Evolutionary conservation across 1,140 invertebrate species (phyloP).

Genomic region (Stegodyphus dumicola): DNA sequence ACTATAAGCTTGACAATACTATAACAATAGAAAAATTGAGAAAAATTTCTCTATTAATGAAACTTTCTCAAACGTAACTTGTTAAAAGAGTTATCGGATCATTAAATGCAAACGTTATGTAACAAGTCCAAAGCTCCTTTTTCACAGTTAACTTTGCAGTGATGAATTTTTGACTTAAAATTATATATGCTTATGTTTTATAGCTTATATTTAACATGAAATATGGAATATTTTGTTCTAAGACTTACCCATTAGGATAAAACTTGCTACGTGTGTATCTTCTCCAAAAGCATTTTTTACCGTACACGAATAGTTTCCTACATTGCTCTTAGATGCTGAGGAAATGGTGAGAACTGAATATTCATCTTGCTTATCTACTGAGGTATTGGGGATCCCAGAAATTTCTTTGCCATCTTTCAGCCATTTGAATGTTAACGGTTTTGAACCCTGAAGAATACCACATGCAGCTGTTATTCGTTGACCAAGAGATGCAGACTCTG

Average conservation of each 20-base stretch:
- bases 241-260: slow-evolving; percentile 80
- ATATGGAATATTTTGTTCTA: too few species aligned
- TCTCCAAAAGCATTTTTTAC: slow-evolving; percentile 94
- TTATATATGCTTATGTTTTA: too few species aligned
- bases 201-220: too few species aligned
- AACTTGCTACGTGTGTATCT: slow-evolving; percentile 88
- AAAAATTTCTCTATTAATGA: too few species aligned
- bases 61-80: too few species aligned
- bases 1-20: too few species aligned
- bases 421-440: slow-evolving; percentile 30
- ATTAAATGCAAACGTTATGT: too few species aligned
- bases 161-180: too few species aligned
- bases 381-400: background rate
- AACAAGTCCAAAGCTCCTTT: too few species aligned
- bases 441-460: slow-evolving; percentile 29
- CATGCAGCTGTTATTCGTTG: slow-evolving; percentile 28
- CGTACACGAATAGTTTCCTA: slow-evolving; percentile 86
- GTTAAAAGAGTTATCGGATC: too few species aligned
- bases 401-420: slow-evolving; percentile 41
- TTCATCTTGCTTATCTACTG: slow-evolving; percentile 34
- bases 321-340: slow-evolving; percentile 71
- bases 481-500: slow-evolving; percentile 2
- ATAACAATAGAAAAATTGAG: too few species aligned
- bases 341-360: slow-evolving; percentile 48
- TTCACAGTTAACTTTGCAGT: too few species aligned